Conservation (phyloP, 1,140 invertebrate species). For the Lerema accius region DNA sequence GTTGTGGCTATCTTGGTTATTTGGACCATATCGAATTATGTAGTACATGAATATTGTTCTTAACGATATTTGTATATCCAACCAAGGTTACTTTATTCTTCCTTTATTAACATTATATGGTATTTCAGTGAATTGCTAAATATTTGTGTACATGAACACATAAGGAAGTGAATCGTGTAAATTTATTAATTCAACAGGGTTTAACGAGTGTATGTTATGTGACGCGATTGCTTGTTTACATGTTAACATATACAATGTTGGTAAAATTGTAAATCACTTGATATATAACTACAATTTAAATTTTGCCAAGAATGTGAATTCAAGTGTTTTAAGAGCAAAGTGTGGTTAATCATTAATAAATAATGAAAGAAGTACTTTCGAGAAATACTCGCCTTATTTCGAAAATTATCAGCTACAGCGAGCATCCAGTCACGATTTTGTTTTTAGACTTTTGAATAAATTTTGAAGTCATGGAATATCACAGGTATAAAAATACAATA, state of each 20-base stretch:
- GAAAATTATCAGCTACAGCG: too few species aligned
- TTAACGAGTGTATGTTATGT: constrained; percentile 11
- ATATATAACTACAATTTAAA: background rate
- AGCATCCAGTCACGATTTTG: too few species aligned
- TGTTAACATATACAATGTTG: background rate
- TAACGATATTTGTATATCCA: constrained; percentile 28
- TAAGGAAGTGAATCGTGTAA: constrained; percentile 24
- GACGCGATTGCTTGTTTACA: constrained; percentile 10
- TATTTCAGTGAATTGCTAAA: constrained; percentile 15
- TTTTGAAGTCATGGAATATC: too few species aligned
- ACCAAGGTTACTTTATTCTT: constrained; percentile 32
- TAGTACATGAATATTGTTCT: constrained; percentile 31
- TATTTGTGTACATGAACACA: constrained; percentile 6
- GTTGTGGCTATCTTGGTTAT: constrained; percentile 23
- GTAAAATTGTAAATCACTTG: background rate
- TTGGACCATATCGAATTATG: constrained; percentile 40
- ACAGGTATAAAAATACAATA: constrained; percentile 47
- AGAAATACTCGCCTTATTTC: too few species aligned
- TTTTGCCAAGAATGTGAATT: constrained; percentile 31
- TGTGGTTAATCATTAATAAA: too few species aligned
- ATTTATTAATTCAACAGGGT: constrained; percentile 17
- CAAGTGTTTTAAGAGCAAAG: too few species aligned
- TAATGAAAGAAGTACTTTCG: too few species aligned
- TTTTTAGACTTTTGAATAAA: too few species aligned
- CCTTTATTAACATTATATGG: constrained; percentile 12